Evolutionary conservation across 2,797 vertebrate genomes (phyloP).

Genomic region (Salmo trutta): DNA sequence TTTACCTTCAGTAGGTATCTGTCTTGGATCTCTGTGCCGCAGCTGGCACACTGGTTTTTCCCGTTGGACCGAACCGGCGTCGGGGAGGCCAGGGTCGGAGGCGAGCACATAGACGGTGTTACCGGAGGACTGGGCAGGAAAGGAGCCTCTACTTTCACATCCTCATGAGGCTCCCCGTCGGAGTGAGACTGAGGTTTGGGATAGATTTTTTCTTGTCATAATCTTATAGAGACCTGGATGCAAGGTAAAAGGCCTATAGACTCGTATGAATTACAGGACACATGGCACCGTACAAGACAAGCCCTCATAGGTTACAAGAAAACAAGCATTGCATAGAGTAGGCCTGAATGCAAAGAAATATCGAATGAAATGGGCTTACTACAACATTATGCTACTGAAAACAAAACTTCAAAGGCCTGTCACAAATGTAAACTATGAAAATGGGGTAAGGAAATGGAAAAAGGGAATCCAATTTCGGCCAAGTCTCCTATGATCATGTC

Average conservation of each 20-base stretch:
- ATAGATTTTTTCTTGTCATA: not conserved
- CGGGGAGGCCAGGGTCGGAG: slow-evolving; percentile 76
- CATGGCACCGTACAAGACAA: not conserved
- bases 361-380: not conserved
- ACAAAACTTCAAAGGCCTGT: slow-evolving; percentile 41
- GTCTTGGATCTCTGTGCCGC: slow-evolving; percentile 91
- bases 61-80: slow-evolving; percentile 76
- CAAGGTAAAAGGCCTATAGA: not conserved
- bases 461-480: not conserved
- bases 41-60: slow-evolving; percentile 93
- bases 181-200: slow-evolving; percentile 81
- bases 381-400: not conserved
- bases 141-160: slow-evolving; percentile 83
- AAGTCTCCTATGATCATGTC: not conserved
- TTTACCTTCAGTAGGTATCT: slow-evolving; percentile 91
- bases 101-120: slow-evolving; percentile 89
- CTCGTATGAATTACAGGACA: not conserved
- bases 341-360: not conserved
- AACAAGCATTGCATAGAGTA: not conserved
- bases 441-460: not conserved
- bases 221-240: not conserved
- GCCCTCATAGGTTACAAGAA: not conserved
- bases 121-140: slow-evolving; percentile 83
- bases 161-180: slow-evolving; percentile 80
- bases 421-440: slow-evolving; percentile 39